Evolutionary conservation across 2,797 vertebrate genomes (phyloP), one percentile per base, ranked within the genome.

Genomic region (Microchirus variegatus): DNA sequence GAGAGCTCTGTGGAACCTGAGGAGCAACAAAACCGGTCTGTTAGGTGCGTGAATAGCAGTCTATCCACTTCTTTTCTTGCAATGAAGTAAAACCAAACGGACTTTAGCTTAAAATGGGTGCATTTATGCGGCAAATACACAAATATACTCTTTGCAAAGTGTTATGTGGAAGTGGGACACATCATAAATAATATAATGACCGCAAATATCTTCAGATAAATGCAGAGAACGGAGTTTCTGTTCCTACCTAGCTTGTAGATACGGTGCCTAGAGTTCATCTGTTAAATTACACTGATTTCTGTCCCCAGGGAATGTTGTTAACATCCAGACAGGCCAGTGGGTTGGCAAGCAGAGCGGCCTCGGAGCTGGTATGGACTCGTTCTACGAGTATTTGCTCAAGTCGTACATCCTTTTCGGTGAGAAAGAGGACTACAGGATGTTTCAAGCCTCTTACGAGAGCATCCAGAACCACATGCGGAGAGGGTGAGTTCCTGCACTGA

Each of bases 401-500:
- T 97, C 98, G 0, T 98, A 99, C 90, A 97, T 99, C 70, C 94
- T 99, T 18, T 99, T 99, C 83, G 98, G 98, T 63, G 96, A 99
- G 67, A 94, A 94, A 56, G 97, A 99, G 56, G 98, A 99, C 83
- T 90, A 97, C 72, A 91, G 90, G 54, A 99, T 99, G 98, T 99
- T 99, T 84, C 95, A 92, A 51, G 93, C 95, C 61, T 93, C 95
- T 4, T 99, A 99, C 59, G 90, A 77, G 64, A 99, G 95, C 87
- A 99, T 99, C 78, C 98, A 96, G 87, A 98, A 81, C 91, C 94
- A 99, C 87, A 56, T 99, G 77, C 94, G 98, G 62, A 93, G 96
- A 91, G 97, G 98, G 97, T 99, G 90, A 73, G 96, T 31, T 7
- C 31, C 31, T 22, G 5, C 31, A 31, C 26, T 26, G 26, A 26